phyloP scores from a whole-genome alignment of 2,113 vertebrate genomes.

The Paedocypris sp. region DNA sequence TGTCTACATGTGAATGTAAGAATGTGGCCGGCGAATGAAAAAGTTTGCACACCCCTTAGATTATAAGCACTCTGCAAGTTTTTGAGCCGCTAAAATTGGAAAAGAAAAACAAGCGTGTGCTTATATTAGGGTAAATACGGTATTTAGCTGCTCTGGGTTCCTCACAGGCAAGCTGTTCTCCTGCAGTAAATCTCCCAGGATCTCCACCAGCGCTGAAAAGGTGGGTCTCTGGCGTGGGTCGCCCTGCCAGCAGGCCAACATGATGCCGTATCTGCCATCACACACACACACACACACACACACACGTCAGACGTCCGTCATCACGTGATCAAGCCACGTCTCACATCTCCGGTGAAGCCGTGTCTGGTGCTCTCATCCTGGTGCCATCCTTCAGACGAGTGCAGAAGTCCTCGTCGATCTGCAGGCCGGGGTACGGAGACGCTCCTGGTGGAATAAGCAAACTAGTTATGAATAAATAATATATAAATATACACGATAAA shows the following conservation, averaged over 20 bases:
- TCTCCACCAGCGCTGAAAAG: slow-evolving; percentile 83
- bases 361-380: slow-evolving; percentile 88
- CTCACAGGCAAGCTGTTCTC: slow-evolving; percentile 76
- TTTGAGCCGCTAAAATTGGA: too few species aligned
- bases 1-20: too few species aligned
- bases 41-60: too few species aligned
- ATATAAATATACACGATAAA: neutral
- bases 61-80: too few species aligned
- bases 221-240: slow-evolving; percentile 85
- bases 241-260: slow-evolving; percentile 92
- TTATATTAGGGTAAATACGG: too few species aligned
- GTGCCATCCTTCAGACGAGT: slow-evolving; percentile 85
- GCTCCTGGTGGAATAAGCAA: slow-evolving; percentile 63
- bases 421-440: slow-evolving; percentile 90
- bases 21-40: too few species aligned
- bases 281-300: slow-evolving; percentile 4
- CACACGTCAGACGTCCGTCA: too few species aligned
- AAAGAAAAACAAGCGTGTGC: too few species aligned
- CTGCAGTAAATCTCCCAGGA: slow-evolving; percentile 86
- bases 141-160: too few species aligned
- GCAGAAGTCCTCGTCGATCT: slow-evolving; percentile 97
- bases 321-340: slow-evolving; percentile 13
- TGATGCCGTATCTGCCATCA: slow-evolving; percentile 79
- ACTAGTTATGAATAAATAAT: neutral
- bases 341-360: slow-evolving; percentile 89